Percentiles rank a stretch among this genome's conserved stretches.
Conservation (phyloP, 1,140 invertebrate genomes). For the Ostrea denselamellosa region DNA sequence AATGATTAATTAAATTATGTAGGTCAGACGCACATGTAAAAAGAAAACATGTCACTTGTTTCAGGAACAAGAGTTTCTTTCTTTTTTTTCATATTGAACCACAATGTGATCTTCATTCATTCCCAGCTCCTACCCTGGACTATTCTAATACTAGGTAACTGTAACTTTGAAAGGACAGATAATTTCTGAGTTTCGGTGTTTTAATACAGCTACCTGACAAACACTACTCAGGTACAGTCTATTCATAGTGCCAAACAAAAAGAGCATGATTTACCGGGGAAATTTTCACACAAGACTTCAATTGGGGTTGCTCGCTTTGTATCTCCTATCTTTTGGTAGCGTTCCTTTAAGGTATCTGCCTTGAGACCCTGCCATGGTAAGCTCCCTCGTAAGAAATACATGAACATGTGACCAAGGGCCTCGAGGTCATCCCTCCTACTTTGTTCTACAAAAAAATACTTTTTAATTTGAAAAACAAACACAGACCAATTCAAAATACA, state of each 20-base stretch:
- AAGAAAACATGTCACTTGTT: no score
- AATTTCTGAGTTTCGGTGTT: no score
- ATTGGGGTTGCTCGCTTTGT: conserved; percentile 98
- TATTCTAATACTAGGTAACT: no score
- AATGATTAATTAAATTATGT: not conserved
- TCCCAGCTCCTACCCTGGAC: no score
- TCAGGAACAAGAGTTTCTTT: no score
- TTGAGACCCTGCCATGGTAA: conserved; percentile 99
- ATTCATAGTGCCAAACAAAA: no score
- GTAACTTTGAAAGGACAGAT: no score
- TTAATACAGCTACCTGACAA: no score
- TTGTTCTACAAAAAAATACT: conserved; percentile 88
- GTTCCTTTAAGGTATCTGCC: conserved; percentile 99
- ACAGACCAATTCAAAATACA: no score
- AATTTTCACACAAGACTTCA: conserved; percentile 97
- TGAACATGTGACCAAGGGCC: conserved; percentile 99
- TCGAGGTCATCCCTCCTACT: conserved; percentile 99
- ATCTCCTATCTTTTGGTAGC: conserved; percentile 99
- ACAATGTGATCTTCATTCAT: no score
- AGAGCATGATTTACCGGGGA: conserved; percentile 84
- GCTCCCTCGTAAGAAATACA: conserved; percentile 99
- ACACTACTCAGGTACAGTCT: no score
- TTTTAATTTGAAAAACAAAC: not conserved
- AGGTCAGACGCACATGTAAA: not conserved
- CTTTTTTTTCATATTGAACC: no score